Conservation (phyloP, 2,888 invertebrate species). For the Platycnemis pennipes region DNA sequence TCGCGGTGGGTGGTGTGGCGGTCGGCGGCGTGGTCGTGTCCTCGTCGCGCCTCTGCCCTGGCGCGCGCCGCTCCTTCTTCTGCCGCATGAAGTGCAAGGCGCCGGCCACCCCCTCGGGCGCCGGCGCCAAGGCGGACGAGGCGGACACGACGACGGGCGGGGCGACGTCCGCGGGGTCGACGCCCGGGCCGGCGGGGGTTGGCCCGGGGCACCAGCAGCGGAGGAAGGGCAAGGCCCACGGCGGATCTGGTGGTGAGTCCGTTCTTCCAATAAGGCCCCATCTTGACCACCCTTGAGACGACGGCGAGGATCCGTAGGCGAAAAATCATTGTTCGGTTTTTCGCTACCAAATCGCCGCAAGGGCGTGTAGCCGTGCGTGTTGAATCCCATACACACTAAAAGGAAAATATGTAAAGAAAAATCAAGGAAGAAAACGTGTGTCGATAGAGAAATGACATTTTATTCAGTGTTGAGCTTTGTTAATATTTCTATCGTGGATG, state of each 20-base stretch:
- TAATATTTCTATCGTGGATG: too few relatives aligned
- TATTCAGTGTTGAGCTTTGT: too few relatives aligned
- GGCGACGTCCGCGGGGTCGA: neutral
- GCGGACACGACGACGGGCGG: slow-evolving; percentile 81
- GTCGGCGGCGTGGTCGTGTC: slow-evolving; percentile 78
- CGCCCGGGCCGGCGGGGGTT: slow-evolving; percentile 16
- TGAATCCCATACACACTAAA: too few relatives aligned
- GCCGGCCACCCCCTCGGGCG: slow-evolving; percentile 76
- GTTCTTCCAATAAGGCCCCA: slow-evolving; percentile 73
- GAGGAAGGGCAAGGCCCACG: slow-evolving; percentile 27
- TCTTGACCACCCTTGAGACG: too few relatives aligned
- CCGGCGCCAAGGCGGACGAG: slow-evolving; percentile 85
- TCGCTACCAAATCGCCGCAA: too few relatives aligned
- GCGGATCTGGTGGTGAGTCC: neutral
- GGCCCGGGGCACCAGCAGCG: slow-evolving; percentile 77
- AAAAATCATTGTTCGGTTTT: too few relatives aligned
- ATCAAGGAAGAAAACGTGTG: too few relatives aligned
- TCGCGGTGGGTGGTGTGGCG: slow-evolving; percentile 83
- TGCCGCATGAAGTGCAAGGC: slow-evolving; percentile 94
- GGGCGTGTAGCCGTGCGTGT: too few relatives aligned
- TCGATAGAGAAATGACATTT: too few relatives aligned
- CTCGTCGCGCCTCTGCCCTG: slow-evolving; percentile 88
- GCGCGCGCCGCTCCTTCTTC: slow-evolving; percentile 94
- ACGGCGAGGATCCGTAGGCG: too few relatives aligned
- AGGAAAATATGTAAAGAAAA: too few relatives aligned